These are phyloP conservation scores for Tetraodon nigroviridis DNA, from an alignment of 2,113 vertebrate species.

Conservation along the genomic window DNA sequence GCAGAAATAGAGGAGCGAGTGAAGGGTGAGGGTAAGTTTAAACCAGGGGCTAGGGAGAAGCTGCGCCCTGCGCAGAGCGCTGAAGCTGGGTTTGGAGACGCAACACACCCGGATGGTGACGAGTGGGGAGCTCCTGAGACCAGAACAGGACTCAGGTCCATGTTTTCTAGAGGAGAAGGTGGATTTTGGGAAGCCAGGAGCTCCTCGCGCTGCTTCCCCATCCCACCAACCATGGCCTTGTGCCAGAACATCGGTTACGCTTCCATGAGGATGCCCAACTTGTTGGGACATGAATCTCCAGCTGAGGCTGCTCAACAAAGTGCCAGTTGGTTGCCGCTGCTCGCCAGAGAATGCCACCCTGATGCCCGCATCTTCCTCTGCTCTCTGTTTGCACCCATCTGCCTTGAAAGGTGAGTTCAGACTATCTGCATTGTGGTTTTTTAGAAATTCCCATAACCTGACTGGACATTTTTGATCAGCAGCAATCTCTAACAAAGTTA, in stretches of 20 bases:
- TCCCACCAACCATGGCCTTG: slow-evolving; percentile 76
- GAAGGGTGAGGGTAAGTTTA: slow-evolving; percentile 11
- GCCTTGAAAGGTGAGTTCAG: slow-evolving; percentile 79
- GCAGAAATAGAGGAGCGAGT: slow-evolving; percentile 19
- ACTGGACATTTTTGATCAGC: too few relatives aligned
- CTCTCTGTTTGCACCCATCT: slow-evolving; percentile 83
- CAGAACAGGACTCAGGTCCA: slow-evolving; percentile 20
- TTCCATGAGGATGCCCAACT: slow-evolving; percentile 80
- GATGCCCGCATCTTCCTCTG: slow-evolving; percentile 83
- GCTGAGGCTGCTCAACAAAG: slow-evolving; percentile 81
- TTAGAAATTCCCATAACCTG: not conserved
- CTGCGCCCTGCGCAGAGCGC: slow-evolving; percentile 8
- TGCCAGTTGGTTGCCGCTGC: slow-evolving; percentile 81
- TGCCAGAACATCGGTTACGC: slow-evolving; percentile 81
- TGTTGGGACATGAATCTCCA: slow-evolving; percentile 79
- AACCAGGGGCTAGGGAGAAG: slow-evolving; percentile 26
- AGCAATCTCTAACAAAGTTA: too few relatives aligned
- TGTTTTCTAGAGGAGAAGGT: slow-evolving; percentile 33
- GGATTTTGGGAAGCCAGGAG: slow-evolving; percentile 71
- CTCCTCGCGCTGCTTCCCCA: slow-evolving; percentile 71
- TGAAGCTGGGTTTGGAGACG: slow-evolving; percentile 28
- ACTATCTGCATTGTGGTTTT: not conserved
- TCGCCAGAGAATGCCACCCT: slow-evolving; percentile 80
- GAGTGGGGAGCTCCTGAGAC: slow-evolving; percentile 25
- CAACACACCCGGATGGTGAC: slow-evolving; percentile 9